A percentile compares a stretch with the other conserved stretches of the same genome.
Conservation (phyloP, 2,113 vertebrate genomes). For the Plectropomus leopardus region DNA sequence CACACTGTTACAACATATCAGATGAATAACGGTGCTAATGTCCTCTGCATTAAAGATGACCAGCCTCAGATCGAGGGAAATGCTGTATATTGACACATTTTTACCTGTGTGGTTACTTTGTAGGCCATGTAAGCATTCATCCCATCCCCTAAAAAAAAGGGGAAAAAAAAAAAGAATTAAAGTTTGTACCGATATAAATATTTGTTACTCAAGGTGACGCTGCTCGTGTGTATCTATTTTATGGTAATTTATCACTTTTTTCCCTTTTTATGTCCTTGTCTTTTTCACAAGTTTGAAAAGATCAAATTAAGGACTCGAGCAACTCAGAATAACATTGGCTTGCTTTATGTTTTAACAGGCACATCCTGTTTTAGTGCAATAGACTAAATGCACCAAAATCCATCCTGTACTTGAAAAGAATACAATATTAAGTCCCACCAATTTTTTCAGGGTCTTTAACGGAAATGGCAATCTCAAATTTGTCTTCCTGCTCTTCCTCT, state of each 20-base stretch:
- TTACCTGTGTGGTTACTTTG: conserved; percentile 96
- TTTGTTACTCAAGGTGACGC: background rate
- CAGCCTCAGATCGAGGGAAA: background rate
- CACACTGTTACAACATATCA: background rate
- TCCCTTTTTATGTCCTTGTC: background rate
- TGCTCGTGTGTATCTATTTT: background rate
- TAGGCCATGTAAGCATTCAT: conserved; percentile 99
- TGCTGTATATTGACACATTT: background rate
- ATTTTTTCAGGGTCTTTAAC: conserved; percentile 98
- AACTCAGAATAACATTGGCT: background rate
- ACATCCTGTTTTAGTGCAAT: background rate
- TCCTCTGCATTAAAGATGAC: background rate
- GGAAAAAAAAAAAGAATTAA: background rate
- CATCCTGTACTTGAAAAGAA: background rate
- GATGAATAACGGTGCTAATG: background rate
- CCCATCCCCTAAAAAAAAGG: conserved; percentile 89
- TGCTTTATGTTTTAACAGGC: background rate
- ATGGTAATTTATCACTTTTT: background rate
- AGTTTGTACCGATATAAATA: background rate
- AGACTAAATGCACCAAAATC: too few species aligned
- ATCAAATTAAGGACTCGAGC: background rate
- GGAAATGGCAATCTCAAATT: conserved; percentile 91
- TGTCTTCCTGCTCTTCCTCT: conserved; percentile 92
- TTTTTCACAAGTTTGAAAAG: background rate
- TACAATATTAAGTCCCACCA: conserved; percentile 83